These are phyloP conservation scores for Miniopterus natalensis DNA, from an alignment of 2,113 vertebrate species.

Conservation along the genomic window DNA sequence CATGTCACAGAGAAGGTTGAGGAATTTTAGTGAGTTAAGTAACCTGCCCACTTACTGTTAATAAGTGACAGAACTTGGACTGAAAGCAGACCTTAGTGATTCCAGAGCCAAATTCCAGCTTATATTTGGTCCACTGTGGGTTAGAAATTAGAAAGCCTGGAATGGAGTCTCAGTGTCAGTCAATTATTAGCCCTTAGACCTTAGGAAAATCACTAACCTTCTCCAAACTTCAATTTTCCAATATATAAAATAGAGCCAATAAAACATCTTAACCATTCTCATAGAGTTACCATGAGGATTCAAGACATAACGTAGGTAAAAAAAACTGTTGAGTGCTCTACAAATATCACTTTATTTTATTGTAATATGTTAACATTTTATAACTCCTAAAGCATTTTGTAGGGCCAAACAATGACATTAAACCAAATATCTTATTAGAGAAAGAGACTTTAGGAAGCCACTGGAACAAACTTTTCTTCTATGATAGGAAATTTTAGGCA, in stretches of 20 bases:
- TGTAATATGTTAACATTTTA: constrained; percentile 1
- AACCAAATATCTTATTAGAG: constrained; percentile 26
- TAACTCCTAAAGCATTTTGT: constrained; percentile 27
- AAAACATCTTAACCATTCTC: neutral
- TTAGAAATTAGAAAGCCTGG: constrained; percentile 29
- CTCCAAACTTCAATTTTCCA: constrained; percentile 47
- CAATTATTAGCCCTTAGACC: constrained; percentile 42
- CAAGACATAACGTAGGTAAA: constrained; percentile 1
- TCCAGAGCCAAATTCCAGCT: constrained; percentile 60
- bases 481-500: neutral
- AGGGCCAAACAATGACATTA: neutral
- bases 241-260: neutral
- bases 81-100: constrained; percentile 52
- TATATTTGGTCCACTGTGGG: neutral
- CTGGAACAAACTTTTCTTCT: neutral
- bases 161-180: constrained; percentile 47
- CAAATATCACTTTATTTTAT: neutral
- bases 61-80: constrained; percentile 70
- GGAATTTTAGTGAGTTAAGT: constrained; percentile 63
- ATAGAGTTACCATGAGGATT: neutral
- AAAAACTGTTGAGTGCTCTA: neutral
- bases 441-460: constrained; percentile 39
- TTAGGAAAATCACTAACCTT: constrained; percentile 48
- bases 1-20: constrained; percentile 38
- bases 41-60: constrained; percentile 61